phyloP scores from a whole-genome alignment of 2,113 vertebrate genomes.

The Parotia lawesii region DNA sequence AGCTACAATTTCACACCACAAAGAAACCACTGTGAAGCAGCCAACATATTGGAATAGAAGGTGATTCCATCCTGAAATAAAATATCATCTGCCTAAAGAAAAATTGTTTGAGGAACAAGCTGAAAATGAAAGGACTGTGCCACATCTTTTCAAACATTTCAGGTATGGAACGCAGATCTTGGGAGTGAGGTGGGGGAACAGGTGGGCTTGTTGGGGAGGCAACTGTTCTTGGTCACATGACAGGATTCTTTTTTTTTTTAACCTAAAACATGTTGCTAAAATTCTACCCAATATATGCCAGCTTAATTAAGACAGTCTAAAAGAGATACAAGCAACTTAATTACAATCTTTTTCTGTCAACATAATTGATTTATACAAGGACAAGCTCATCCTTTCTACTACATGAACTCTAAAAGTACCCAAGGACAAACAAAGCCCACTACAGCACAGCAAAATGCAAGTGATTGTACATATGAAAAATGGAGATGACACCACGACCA shows the following conservation, averaged over 20 bases:
- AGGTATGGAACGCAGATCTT: not conserved
- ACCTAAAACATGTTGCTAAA: not conserved
- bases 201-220: fast-evolving
- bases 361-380: slow-evolving; percentile 12
- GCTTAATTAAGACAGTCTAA: slow-evolving; percentile 44
- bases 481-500: not conserved
- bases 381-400: not conserved
- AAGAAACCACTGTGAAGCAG: not conserved
- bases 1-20: not conserved
- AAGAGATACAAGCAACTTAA: slow-evolving; percentile 40
- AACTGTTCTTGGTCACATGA: not conserved
- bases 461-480: not conserved
- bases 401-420: not conserved
- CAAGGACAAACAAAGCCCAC: not conserved
- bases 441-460: not conserved
- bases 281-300: not conserved
- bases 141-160: not conserved
- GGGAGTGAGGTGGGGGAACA: not conserved
- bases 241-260: not conserved
- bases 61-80: not conserved
- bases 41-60: not conserved
- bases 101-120: not conserved
- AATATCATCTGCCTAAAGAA: not conserved
- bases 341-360: slow-evolving; percentile 35
- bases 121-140: not conserved